These are phyloP conservation scores for Oryctes rhinoceros DNA, from an alignment of 1,140 invertebrate genomes.

Conservation along the genomic window DNA sequence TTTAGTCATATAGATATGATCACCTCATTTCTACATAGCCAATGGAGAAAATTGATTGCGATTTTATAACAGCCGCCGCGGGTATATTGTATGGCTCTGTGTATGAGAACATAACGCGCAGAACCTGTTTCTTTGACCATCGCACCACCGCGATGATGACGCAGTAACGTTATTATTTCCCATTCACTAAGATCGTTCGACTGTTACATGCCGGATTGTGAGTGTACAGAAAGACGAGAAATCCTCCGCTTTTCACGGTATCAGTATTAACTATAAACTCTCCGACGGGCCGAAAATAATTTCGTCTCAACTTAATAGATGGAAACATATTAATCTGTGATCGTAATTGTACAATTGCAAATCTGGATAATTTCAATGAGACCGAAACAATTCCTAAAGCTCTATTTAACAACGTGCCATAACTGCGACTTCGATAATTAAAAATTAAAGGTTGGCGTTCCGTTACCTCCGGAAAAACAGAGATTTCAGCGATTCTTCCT, in stretches of 20 bases:
- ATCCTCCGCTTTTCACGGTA: neutral
- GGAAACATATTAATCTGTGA: too few relatives aligned
- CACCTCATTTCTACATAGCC: conserved; percentile 3
- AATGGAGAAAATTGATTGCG: conserved; percentile 9
- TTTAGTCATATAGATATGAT: conserved; percentile 9
- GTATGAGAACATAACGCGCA: neutral
- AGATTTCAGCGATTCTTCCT: too few relatives aligned
- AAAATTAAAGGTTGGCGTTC: too few relatives aligned
- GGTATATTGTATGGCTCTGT: neutral
- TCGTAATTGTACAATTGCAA: too few relatives aligned
- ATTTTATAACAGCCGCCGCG: neutral
- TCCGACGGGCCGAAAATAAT: too few relatives aligned
- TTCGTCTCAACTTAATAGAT: too few relatives aligned
- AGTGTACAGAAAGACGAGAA: neutral
- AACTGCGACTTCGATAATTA: too few relatives aligned
- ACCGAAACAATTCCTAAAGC: too few relatives aligned
- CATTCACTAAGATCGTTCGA: conserved; percentile 3
- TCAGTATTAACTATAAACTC: too few relatives aligned
- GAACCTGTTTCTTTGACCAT: neutral
- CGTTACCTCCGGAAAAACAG: too few relatives aligned
- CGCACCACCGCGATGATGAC: neutral
- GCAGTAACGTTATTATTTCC: neutral
- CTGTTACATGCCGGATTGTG: neutral
- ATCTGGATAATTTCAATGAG: too few relatives aligned
- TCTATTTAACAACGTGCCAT: too few relatives aligned